Conservation (phyloP, 1,140 invertebrate species). For the Lethrus apterus region DNA sequence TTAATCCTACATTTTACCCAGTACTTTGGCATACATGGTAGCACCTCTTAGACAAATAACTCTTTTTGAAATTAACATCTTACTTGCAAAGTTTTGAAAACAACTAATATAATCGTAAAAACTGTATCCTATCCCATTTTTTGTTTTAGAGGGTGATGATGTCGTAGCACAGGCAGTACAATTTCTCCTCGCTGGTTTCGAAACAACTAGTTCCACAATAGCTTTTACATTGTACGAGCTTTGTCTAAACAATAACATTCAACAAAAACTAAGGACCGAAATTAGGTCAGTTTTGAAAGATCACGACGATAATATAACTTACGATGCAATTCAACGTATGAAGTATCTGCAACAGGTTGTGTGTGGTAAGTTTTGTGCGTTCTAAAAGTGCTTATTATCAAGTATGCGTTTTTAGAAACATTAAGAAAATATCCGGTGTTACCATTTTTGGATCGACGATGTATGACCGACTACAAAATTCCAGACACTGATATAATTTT, state of each 20-base stretch:
- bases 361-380: slow-evolving; percentile 41
- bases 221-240: slow-evolving; percentile 59
- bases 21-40: too few species aligned
- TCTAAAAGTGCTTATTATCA: not conserved
- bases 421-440: slow-evolving; percentile 16
- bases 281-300: slow-evolving; percentile 44
- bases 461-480: slow-evolving; percentile 35
- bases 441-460: slow-evolving; percentile 11
- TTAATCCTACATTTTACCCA: too few species aligned
- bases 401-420: slow-evolving; percentile 5
- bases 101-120: too few species aligned
- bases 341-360: slow-evolving; percentile 55
- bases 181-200: slow-evolving; percentile 58
- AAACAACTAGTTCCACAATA: slow-evolving; percentile 57
- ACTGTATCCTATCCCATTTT: too few species aligned
- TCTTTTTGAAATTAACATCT: too few species aligned
- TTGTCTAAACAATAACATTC: slow-evolving; percentile 45
- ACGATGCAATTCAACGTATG: slow-evolving; percentile 54
- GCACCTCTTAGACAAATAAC: not conserved
- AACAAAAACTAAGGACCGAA: slow-evolving; percentile 40
- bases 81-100: too few species aligned
- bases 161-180: slow-evolving; percentile 50
- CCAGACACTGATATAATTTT: slow-evolving; percentile 43
- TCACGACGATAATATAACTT: slow-evolving; percentile 43
- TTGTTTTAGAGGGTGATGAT: slow-evolving; percentile 37